These are phyloP conservation scores for Maconellicoccus hirsutus DNA, from an alignment of 1,140 invertebrate genomes.

Conservation along the genomic window DNA sequence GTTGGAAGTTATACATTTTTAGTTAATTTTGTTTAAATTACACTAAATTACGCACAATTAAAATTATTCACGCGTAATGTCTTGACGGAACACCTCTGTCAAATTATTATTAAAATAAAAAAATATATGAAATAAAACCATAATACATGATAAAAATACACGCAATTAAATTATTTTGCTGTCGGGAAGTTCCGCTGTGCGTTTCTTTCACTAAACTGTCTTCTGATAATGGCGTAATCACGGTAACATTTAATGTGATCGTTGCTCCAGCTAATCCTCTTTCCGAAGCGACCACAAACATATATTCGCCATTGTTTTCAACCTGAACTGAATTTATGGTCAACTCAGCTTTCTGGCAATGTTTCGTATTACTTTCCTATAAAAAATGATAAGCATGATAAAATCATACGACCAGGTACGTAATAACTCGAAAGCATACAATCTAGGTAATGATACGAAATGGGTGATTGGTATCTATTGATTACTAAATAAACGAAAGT, in stretches of 20 bases:
- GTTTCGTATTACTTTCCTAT: slow-evolving; percentile 32
- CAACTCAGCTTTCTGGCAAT: slow-evolving; percentile 35
- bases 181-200: background rate
- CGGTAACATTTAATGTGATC: slow-evolving; percentile 36
- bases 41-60: too few species aligned
- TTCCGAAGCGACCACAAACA: slow-evolving; percentile 36
- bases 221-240: slow-evolving; percentile 10
- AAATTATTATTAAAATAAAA: background rate
- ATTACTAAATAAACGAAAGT: too few species aligned
- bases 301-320: slow-evolving; percentile 36
- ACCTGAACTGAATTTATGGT: slow-evolving; percentile 33
- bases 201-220: slow-evolving; percentile 5
- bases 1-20: too few species aligned
- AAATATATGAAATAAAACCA: background rate
- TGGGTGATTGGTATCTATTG: too few species aligned
- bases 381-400: too few species aligned
- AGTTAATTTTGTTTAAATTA: too few species aligned
- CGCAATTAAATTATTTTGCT: background rate
- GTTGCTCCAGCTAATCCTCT: slow-evolving; percentile 36
- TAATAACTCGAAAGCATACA: too few species aligned
- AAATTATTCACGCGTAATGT: too few species aligned
- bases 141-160: background rate
- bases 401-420: too few species aligned
- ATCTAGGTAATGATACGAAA: too few species aligned
- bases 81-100: background rate